Percentiles rank a stretch among this genome's conserved stretches.
phyloP scores from a whole-genome alignment of 1,140 invertebrate genomes.

The Diorhabda sublineata region DNA sequence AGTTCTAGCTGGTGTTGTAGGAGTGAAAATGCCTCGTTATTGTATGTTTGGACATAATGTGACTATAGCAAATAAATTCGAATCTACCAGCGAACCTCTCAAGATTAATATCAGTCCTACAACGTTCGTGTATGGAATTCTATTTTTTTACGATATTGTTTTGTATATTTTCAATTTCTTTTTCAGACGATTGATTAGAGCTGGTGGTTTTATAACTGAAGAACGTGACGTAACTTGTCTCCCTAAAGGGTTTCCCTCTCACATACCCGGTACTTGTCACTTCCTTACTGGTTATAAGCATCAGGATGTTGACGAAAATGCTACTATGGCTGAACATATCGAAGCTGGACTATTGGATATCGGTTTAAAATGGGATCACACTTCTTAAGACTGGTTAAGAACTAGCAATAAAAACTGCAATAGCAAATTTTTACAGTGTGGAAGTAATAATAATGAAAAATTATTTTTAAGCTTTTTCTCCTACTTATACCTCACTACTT shows the following conservation, averaged over 20 bases:
- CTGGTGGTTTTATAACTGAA: constrained; percentile 74
- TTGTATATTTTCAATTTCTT: constrained; percentile 9
- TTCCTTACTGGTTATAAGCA: constrained; percentile 80
- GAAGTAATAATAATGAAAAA: background rate
- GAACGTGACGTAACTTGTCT: constrained; percentile 70
- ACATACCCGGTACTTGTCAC: constrained; percentile 76
- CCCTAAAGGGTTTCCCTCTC: constrained; percentile 78
- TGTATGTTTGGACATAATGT: constrained; percentile 91
- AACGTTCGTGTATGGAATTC: constrained; percentile 77
- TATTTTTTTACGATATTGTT: background rate
- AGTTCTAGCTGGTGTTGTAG: constrained; percentile 85
- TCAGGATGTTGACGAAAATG: constrained; percentile 56
- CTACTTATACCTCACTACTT: background rate
- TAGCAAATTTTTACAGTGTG: constrained; percentile 1
- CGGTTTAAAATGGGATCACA: constrained; percentile 33
- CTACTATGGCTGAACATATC: constrained; percentile 63
- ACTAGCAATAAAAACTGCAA: constrained; percentile 21
- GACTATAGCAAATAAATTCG: constrained; percentile 91
- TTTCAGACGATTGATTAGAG: constrained; percentile 67
- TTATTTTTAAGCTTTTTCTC: constrained; percentile 4
- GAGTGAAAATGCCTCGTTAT: constrained; percentile 85
- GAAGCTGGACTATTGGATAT: constrained; percentile 48
- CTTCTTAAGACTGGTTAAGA: constrained; percentile 24
- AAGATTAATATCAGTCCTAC: constrained; percentile 90
- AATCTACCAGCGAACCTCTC: constrained; percentile 85